phyloP scores from a whole-genome alignment of 2,113 vertebrate genomes.

The Myotis brandtii region DNA sequence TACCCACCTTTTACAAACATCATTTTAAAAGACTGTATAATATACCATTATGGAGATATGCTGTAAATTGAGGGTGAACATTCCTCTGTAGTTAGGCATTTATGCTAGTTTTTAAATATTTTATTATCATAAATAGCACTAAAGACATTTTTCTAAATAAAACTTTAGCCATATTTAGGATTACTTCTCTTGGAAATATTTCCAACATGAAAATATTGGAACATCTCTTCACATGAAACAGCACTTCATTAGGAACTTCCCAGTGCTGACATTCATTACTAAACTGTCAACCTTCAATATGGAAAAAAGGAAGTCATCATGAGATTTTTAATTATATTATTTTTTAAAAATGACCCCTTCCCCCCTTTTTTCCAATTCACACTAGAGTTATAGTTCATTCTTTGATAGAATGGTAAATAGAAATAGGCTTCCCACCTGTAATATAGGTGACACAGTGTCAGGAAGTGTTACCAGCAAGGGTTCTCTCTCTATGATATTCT shows the following conservation, averaged over 20 bases:
- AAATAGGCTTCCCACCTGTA: not conserved
- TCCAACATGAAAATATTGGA: slow-evolving; percentile 35
- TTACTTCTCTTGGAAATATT: slow-evolving; percentile 49
- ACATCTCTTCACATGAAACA: slow-evolving; percentile 26
- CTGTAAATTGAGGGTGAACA: slow-evolving; percentile 37
- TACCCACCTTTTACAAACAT: not conserved
- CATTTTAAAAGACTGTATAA: slow-evolving; percentile 7
- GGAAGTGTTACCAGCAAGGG: not conserved
- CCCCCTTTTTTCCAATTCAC: not conserved
- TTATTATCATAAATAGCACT: not conserved
- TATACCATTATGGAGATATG: not conserved
- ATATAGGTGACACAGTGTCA: not conserved
- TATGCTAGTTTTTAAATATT: slow-evolving; percentile 41
- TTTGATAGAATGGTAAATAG: not conserved
- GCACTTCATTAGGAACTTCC: not conserved
- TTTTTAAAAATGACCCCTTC: not conserved
- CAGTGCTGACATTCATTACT: not conserved
- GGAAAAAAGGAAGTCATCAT: slow-evolving; percentile 4
- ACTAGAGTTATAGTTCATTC: not conserved
- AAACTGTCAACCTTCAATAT: not conserved
- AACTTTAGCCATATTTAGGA: not conserved
- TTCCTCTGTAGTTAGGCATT: slow-evolving; percentile 4
- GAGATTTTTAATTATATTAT: slow-evolving; percentile 23
- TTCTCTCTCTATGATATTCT: not conserved
- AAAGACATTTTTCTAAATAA: not conserved